Evolutionary conservation across 53 echinoderm and acorn worm genomes (phyloP), one percentile per base, ranked within the genome.

Genomic region (Paracentrotus lividus): DNA sequence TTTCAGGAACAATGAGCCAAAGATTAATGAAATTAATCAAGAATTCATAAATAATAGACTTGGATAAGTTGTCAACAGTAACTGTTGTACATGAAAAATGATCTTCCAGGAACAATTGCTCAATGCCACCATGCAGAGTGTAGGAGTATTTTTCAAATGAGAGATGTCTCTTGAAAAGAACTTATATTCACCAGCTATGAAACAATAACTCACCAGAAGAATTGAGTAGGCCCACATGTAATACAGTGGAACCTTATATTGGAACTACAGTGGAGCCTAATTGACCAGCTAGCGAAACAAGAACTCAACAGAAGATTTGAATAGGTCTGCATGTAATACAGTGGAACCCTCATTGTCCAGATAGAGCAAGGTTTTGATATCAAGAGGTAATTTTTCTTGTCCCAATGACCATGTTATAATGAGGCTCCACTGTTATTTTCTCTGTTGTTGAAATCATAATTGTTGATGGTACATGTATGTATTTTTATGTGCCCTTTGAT

Each of bases 131-230:
- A 40, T 40, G 38, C 42, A 55, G 55, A 56, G 55, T n/a, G n/a
- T n/a, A n/a, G 55, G 24, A 43, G 44, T 38, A 10, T 36, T 16
- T 81, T 81, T 24, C 34, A 42, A 42, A 36, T 9, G 14, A 15
- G 31, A 69, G 69, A 69, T 69, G 84, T 81, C 44, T 33, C 86
- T 54, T 27, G 86, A 51, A 86, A 53, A 52, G 26, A 86, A n/a
- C n/a, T n/a, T n/a, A n/a, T n/a, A n/a, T n/a, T n/a, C n/a, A n/a
- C n/a, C n/a, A n/a, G n/a, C n/a, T n/a, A n/a, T n/a, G n/a, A n/a
- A n/a, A n/a, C n/a, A n/a, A n/a, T n/a, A n/a, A n/a, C n/a, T n/a
- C n/a, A n/a, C n/a, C n/a, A n/a, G n/a, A n/a, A n/a, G n/a, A n/a
- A n/a, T n/a, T n/a, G n/a, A n/a, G n/a, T n/a, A n/a, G n/a, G n/a